These are phyloP conservation scores for Furnarius figulus DNA, from an alignment of 2,113 vertebrate genomes.

Conservation along the genomic window DNA sequence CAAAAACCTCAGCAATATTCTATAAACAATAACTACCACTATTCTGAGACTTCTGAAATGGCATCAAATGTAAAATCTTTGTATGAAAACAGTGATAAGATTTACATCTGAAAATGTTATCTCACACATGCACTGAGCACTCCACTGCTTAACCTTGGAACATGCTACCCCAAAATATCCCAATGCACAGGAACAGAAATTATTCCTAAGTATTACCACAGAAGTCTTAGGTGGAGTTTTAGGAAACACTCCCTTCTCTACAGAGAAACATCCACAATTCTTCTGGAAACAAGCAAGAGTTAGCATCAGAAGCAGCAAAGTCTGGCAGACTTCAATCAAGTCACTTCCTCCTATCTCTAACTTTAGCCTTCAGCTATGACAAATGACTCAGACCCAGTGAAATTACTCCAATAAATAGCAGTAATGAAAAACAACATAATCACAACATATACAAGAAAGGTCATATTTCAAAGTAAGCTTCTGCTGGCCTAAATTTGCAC, in stretches of 20 bases:
- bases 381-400: not conserved
- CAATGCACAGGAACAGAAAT: accelerated
- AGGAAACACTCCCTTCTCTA: not conserved
- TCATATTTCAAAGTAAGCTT: not conserved
- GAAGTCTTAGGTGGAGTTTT: not conserved
- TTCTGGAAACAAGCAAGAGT: not conserved
- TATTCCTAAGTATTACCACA: not conserved
- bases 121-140: not conserved
- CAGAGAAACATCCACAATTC: not conserved
- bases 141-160: not conserved
- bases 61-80: not conserved
- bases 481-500: not conserved
- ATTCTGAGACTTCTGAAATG: not conserved
- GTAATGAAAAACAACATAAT: not conserved
- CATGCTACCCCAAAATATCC: not conserved
- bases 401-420: not conserved
- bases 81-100: not conserved
- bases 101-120: not conserved
- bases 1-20: not conserved
- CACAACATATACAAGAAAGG: not conserved
- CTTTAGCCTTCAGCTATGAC: not conserved
- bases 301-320: not conserved
- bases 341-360: not conserved
- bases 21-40: not conserved
- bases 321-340: not conserved